Evolutionary conservation across 2,797 vertebrate species (phyloP).

Genomic region (Thalassophryne amazonica): DNA sequence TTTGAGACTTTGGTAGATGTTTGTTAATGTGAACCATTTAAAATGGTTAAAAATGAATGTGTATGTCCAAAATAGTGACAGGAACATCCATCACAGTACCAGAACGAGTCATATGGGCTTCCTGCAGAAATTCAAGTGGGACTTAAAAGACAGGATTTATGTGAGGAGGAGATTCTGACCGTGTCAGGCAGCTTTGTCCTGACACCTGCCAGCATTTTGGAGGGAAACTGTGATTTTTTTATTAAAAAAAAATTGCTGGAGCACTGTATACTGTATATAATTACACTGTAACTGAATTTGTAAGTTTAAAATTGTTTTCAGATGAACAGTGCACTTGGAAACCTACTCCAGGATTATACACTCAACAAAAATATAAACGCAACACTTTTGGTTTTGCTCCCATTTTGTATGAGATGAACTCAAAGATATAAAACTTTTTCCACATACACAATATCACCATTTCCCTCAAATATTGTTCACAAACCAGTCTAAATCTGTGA

Average conservation of each 20-base stretch:
- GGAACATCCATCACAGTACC: conserved; percentile 51
- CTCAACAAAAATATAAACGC: too few species aligned
- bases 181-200: conserved; percentile 19
- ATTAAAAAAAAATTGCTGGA: conserved; percentile 12
- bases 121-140: conserved; percentile 45
- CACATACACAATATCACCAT: too few species aligned
- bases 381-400: too few species aligned
- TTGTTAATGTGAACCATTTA: conserved; percentile 54
- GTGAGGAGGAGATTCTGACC: conserved; percentile 13
- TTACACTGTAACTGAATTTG: too few species aligned
- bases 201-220: conserved; percentile 11
- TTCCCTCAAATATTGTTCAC: too few species aligned
- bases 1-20: conserved; percentile 51
- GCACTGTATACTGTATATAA: neutral
- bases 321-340: too few species aligned
- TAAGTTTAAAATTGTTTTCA: too few species aligned
- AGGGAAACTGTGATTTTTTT: neutral
- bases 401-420: too few species aligned
- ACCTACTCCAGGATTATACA: too few species aligned
- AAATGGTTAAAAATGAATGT: conserved; percentile 29
- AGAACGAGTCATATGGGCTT: conserved; percentile 44
- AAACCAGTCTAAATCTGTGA: too few species aligned
- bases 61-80: conserved; percentile 57
- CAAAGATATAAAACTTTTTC: too few species aligned
- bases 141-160: conserved; percentile 35